Evolutionary conservation across 2,797 vertebrate genomes (phyloP).

Genomic region (Anniella stebbinsi): DNA sequence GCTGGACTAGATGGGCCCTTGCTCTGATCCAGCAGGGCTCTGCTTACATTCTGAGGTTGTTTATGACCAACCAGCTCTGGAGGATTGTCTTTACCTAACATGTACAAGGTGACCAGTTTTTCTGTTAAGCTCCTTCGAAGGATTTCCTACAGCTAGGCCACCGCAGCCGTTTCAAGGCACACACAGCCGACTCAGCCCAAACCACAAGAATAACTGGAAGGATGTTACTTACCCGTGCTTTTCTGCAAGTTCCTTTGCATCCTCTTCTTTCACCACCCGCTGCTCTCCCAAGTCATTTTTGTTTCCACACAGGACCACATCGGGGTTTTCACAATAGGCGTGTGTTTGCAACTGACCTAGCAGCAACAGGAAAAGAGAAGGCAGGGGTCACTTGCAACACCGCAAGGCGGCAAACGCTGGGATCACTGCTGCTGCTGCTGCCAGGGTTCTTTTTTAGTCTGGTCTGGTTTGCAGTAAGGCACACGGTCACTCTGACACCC

Average conservation of each 20-base stretch:
- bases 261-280: constrained; percentile 89
- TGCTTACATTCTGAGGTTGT: too few relatives aligned
- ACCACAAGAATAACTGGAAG: constrained; percentile 43
- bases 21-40: too few relatives aligned
- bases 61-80: too few relatives aligned
- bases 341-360: constrained; percentile 96
- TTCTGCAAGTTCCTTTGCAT: constrained; percentile 91
- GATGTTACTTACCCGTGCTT: constrained; percentile 90
- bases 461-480: not conserved
- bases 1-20: too few relatives aligned
- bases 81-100: not conserved
- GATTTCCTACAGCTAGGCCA: not conserved
- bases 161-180: not conserved
- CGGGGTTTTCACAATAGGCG: constrained; percentile 97
- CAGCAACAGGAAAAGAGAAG: not conserved
- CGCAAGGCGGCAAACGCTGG: not conserved
- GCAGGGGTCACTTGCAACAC: not conserved
- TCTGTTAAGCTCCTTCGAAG: not conserved
- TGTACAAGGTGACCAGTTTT: not conserved
- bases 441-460: not conserved
- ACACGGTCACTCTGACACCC: not conserved
- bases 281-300: constrained; percentile 94
- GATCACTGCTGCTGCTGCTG: not conserved
- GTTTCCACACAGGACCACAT: constrained; percentile 95
- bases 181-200: constrained; percentile 12